Evolutionary conservation across 1,140 invertebrate species (phyloP).

Genomic region (Drosophila aff.): DNA sequence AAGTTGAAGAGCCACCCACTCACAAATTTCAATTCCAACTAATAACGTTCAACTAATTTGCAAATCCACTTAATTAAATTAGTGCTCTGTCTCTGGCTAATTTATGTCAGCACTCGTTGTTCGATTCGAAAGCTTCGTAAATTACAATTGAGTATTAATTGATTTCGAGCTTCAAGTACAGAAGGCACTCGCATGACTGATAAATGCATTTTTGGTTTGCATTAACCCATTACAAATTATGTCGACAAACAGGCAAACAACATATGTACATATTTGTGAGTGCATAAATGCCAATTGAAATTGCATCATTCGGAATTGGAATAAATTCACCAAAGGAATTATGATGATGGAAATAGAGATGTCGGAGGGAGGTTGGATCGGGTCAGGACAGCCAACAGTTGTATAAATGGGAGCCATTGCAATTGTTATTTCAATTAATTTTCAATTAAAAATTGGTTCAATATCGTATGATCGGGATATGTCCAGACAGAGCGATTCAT

Average conservation of each 20-base stretch:
- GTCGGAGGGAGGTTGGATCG: too few relatives aligned
- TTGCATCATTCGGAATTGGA: slow-evolving; percentile 58
- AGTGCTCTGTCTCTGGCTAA: slow-evolving; percentile 36
- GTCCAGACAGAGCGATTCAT: neutral
- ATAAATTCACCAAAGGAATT: slow-evolving; percentile 62
- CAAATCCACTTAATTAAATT: slow-evolving; percentile 50
- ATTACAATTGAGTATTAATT: slow-evolving; percentile 49
- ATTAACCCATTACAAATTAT: slow-evolving; percentile 49
- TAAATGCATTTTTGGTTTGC: slow-evolving; percentile 41
- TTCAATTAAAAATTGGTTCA: slow-evolving; percentile 75
- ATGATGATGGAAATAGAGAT: slow-evolving; percentile 43
- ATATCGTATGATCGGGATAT: slow-evolving; percentile 33
- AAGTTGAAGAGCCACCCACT: neutral
- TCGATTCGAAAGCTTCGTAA: slow-evolving; percentile 31
- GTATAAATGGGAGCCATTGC: slow-evolving; percentile 62
- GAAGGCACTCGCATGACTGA: slow-evolving; percentile 27
- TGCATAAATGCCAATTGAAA: slow-evolving; percentile 20
- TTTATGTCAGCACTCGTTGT: slow-evolving; percentile 39
- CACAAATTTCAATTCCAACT: slow-evolving; percentile 19
- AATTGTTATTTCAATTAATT: slow-evolving; percentile 80
- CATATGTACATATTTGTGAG: slow-evolving; percentile 7
- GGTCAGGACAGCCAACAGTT: slow-evolving; percentile 15
- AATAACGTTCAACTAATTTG: slow-evolving; percentile 34
- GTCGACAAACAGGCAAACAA: slow-evolving; percentile 12
- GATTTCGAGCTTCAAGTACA: slow-evolving; percentile 46